Evolutionary conservation across 2,113 vertebrate genomes (phyloP).

Genomic region (rabbit (Oryctolagus cuniculus)): mOryCun1.1 NC_091447.1:28880501-28881000

Average conservation of each 20-base stretch:
- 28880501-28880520: conserved; percentile 85
- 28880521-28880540: conserved; percentile 87
- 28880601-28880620: conserved; percentile 83
- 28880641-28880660: conserved; percentile 49
- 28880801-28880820: conserved; percentile 2
- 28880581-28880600: conserved; percentile 80
- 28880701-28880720: conserved; percentile 2
- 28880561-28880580: conserved; percentile 84
- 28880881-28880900: conserved; percentile 62
- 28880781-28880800: conserved; percentile 53
- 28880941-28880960: conserved; percentile 63
- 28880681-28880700: conserved; percentile 65
- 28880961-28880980: not conserved
- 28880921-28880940: conserved; percentile 55
- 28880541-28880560: conserved; percentile 83
- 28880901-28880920: conserved; percentile 40
- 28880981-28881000: conserved; percentile 29
- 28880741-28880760: not conserved
- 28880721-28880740: conserved; percentile 23
- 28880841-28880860: conserved; percentile 76
- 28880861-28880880: conserved; percentile 59
- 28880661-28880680: conserved; percentile 61
- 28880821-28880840: conserved; percentile 38
- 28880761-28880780: not conserved
- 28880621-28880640: conserved; percentile 81